Conservation (phyloP, 1,140 invertebrate species). For the Glossosoma conforme region DNA sequence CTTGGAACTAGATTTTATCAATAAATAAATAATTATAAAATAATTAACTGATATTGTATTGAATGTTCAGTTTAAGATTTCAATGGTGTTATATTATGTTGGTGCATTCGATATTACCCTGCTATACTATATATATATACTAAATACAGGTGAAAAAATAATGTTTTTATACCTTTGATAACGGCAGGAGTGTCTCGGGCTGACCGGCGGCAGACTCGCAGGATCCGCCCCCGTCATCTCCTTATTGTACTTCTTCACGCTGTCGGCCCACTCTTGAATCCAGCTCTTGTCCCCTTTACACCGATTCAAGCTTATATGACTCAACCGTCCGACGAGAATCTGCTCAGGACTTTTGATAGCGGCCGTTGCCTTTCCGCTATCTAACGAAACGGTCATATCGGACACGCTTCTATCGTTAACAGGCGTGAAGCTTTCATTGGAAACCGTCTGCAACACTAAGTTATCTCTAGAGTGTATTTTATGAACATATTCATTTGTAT, state of each 20-base stretch:
- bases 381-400: background rate
- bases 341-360: conserved; percentile 38
- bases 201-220: conserved; percentile 23
- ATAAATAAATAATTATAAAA: background rate
- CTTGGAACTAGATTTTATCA: background rate
- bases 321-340: conserved; percentile 40
- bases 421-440: conserved; percentile 25
- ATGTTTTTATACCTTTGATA: conserved; percentile 19
- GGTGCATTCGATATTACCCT: background rate
- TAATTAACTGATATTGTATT: background rate
- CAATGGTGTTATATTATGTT: no score
- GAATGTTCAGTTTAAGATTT: no score
- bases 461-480: conserved; percentile 38
- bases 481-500: conserved; percentile 54
- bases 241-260: conserved; percentile 48
- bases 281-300: conserved; percentile 50
- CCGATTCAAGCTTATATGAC: conserved; percentile 45
- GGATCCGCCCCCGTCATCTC: conserved; percentile 35
- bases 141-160: background rate
- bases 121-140: background rate
- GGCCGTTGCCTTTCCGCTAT: background rate
- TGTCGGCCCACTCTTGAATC: conserved; percentile 51
- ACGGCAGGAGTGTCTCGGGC: conserved; percentile 27
- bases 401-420: background rate
- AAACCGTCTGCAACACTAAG: conserved; percentile 24